A percentile compares a stretch with the other conserved stretches of the same genome.
Conservation (phyloP, 1,140 invertebrate genomes). For the Pomacea maculata region DNA sequence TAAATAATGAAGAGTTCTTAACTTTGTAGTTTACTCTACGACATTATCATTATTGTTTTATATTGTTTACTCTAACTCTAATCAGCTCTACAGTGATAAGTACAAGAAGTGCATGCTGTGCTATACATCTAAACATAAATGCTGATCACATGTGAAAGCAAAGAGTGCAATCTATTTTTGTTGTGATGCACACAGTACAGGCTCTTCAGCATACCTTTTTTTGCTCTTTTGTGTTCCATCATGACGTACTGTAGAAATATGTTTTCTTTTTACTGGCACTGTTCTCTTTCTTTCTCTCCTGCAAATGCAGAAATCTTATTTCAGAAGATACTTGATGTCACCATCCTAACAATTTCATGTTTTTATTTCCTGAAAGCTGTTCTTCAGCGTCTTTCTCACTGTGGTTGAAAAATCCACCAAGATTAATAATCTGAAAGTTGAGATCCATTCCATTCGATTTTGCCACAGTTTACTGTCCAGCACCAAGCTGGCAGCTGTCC, state of each 20-base stretch:
- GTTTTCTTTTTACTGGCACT: constrained; percentile 13
- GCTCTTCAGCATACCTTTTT: not conserved
- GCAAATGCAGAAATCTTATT: not conserved
- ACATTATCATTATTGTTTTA: not conserved
- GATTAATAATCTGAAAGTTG: too few species aligned
- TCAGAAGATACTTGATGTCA: too few species aligned
- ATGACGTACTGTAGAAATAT: not conserved
- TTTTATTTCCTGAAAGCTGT: too few species aligned
- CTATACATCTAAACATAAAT: not conserved
- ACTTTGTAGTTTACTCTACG: too few species aligned
- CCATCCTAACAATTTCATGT: too few species aligned
- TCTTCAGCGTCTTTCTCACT: too few species aligned
- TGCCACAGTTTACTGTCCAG: too few species aligned
- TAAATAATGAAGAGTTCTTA: too few species aligned
- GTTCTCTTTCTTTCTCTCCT: constrained; percentile 11
- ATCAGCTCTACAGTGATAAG: not conserved
- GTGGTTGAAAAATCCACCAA: too few species aligned
- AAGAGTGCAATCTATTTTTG: not conserved
- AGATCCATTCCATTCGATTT: too few species aligned
- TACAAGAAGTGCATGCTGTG: not conserved
- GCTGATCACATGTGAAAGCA: not conserved
- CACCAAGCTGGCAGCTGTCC: too few species aligned
- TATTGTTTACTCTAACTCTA: not conserved
- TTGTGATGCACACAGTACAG: not conserved
- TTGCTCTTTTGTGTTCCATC: not conserved